Conservation (phyloP, 2,888 invertebrate genomes). For the Trilocha varians region DNA sequence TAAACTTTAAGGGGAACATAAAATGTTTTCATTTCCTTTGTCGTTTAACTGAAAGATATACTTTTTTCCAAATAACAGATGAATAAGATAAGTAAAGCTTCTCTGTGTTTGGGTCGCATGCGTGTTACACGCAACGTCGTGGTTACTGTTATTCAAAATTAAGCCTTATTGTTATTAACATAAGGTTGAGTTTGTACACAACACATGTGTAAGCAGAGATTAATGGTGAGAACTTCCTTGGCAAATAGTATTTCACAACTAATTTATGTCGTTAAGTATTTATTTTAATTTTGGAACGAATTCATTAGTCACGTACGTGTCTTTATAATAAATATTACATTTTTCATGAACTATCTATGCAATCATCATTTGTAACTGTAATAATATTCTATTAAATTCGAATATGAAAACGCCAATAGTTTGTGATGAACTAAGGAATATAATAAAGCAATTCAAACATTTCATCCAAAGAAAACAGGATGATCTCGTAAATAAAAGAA, state of each 20-base stretch:
- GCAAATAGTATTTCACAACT: not conserved
- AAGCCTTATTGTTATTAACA: slow-evolving; percentile 1
- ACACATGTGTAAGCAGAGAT: not conserved
- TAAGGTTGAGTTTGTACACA: not conserved
- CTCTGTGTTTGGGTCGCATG: slow-evolving; percentile 22
- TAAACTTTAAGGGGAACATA: no score
- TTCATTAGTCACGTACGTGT: no score
- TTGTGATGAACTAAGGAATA: no score
- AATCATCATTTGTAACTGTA: no score
- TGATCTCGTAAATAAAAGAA: no score
- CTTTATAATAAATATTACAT: no score
- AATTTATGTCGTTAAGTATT: not conserved
- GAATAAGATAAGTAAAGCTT: slow-evolving; percentile 7
- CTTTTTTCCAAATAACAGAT: not conserved
- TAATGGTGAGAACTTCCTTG: slow-evolving; percentile 8
- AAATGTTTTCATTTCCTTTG: not conserved
- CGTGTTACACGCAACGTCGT: slow-evolving; percentile 37
- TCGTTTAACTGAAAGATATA: not conserved
- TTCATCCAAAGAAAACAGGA: no score
- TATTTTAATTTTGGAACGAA: not conserved
- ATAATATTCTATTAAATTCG: no score
- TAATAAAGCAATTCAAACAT: no score
- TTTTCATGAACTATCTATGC: no score
- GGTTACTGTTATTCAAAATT: slow-evolving; percentile 26
- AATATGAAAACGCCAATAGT: no score